phyloP scores from a whole-genome alignment of 2,888 invertebrate genomes.

The Litoditis marina region DNA sequence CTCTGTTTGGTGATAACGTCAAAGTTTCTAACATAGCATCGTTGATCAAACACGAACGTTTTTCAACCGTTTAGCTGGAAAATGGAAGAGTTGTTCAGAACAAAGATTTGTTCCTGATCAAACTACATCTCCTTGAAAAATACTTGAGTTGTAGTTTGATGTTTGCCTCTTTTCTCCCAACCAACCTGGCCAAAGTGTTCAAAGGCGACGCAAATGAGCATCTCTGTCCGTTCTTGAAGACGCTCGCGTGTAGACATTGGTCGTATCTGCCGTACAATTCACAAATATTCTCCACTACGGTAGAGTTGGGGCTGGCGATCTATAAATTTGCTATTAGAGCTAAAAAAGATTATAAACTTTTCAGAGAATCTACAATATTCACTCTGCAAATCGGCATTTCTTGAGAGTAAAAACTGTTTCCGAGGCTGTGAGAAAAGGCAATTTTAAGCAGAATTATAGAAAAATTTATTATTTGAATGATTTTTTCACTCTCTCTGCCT shows the following conservation, averaged over 20 bases:
- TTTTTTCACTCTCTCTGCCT: slow-evolving; percentile 3
- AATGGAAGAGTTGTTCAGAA: too few relatives aligned
- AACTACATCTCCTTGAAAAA: too few relatives aligned
- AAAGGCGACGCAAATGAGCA: slow-evolving; percentile 59
- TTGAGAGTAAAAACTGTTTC: too few relatives aligned
- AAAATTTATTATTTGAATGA: not conserved
- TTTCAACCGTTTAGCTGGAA: too few relatives aligned
- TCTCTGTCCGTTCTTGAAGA: slow-evolving; percentile 46
- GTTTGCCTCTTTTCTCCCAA: not conserved
- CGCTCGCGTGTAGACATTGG: slow-evolving; percentile 44
- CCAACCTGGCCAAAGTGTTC: slow-evolving; percentile 53
- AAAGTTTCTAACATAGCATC: too few relatives aligned
- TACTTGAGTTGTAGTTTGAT: too few relatives aligned
- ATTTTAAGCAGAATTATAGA: too few relatives aligned
- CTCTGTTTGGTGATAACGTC: too few relatives aligned
- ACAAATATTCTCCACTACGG: slow-evolving; percentile 52
- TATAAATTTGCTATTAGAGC: slow-evolving; percentile 15
- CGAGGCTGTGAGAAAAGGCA: too few relatives aligned
- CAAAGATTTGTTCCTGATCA: too few relatives aligned
- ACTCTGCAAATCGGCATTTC: too few relatives aligned
- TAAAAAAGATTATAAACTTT: not conserved
- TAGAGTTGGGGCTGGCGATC: slow-evolving; percentile 49
- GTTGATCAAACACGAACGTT: too few relatives aligned
- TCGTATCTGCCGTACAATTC: slow-evolving; percentile 45
- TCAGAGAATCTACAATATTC: not conserved